A percentile compares a stretch with the other conserved stretches of the same genome.
These are phyloP conservation scores for Anas platyrhynchos DNA, from an alignment of 2,113 vertebrate species.

Conservation along the genomic window DNA sequence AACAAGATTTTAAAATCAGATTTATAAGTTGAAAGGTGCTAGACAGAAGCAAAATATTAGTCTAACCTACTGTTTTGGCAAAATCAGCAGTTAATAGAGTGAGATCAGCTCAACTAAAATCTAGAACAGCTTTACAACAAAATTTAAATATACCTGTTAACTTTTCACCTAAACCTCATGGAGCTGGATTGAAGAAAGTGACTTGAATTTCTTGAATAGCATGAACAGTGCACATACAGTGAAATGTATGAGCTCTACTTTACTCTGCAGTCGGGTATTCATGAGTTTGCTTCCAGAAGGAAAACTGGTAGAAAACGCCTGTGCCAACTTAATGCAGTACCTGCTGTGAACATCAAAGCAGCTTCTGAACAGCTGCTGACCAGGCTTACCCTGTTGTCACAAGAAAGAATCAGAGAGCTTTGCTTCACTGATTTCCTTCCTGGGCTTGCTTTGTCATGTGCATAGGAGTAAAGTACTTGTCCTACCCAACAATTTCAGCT, in stretches of 20 bases:
- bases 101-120: not conserved
- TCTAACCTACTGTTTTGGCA: not conserved
- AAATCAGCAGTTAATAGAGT: not conserved
- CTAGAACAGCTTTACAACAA: not conserved
- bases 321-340: not conserved
- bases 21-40: not conserved
- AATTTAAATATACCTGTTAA: not conserved
- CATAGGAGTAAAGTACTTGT: not conserved
- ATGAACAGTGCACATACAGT: not conserved
- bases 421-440: not conserved
- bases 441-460: not conserved
- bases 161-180: not conserved
- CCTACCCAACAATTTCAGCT: not conserved
- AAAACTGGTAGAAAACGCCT: not conserved
- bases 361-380: not conserved
- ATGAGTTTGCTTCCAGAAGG: not conserved
- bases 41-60: not conserved
- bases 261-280: not conserved
- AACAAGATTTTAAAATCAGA: not conserved
- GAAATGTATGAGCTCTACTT: rapidly evolving
- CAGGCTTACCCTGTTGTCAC: not conserved
- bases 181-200: not conserved
- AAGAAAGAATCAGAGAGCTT: not conserved
- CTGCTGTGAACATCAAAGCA: not conserved
- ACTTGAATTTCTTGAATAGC: not conserved